Conservation (phyloP, 2,113 vertebrate species). For the Scomber scombrus region DNA sequence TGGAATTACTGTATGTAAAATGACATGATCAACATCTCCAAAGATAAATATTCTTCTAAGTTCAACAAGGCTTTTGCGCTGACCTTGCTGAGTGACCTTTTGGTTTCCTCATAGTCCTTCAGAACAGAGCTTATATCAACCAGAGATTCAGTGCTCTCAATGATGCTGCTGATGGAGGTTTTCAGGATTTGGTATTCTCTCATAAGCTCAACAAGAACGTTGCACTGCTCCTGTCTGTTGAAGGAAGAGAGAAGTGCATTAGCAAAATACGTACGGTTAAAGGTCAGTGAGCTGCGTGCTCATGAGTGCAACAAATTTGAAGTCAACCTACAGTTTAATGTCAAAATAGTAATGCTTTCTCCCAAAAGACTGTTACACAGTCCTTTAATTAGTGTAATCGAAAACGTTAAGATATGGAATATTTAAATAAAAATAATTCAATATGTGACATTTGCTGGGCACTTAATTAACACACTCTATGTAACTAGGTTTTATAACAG, state of each 20-base stretch:
- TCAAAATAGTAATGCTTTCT: too few species aligned
- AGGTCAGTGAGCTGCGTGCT: background rate
- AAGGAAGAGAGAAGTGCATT: background rate
- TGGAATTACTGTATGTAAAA: background rate
- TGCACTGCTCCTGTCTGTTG: slow-evolving; percentile 92
- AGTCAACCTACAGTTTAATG: too few species aligned
- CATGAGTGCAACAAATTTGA: too few species aligned
- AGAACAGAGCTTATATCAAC: slow-evolving; percentile 85
- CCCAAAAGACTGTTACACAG: too few species aligned
- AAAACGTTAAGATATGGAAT: too few species aligned
- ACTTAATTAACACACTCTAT: too few species aligned
- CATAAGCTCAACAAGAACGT: slow-evolving; percentile 88
- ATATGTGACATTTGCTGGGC: too few species aligned
- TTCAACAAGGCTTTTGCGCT: slow-evolving; percentile 4
- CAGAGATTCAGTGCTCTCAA: slow-evolving; percentile 87
- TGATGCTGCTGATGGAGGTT: slow-evolving; percentile 84
- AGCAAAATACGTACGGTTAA: background rate
- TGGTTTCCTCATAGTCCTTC: slow-evolving; percentile 92
- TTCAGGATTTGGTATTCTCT: slow-evolving; percentile 92
- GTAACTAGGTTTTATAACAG: too few species aligned
- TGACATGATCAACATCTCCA: background rate
- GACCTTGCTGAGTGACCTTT: slow-evolving; percentile 90
- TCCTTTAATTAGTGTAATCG: too few species aligned
- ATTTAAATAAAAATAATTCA: too few species aligned
- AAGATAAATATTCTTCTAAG: background rate